Evolutionary conservation across 2,797 vertebrate genomes (phyloP), one percentile per base, ranked within the genome.

Genomic region (Periparus ater): DNA sequence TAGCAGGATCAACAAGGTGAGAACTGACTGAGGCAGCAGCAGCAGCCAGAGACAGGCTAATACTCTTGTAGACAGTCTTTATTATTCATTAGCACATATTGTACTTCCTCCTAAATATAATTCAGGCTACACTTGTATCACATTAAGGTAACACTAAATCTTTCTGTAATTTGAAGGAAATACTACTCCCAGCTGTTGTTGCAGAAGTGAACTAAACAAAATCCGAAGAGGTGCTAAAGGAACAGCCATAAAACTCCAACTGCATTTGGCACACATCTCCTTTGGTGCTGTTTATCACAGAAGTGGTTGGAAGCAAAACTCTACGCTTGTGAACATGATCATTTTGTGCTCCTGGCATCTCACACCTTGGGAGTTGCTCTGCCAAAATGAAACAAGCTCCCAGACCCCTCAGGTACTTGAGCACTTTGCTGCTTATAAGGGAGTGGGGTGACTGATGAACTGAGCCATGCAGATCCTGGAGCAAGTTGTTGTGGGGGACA

Each of bases 51-150:
- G 85, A 53, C 44, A 58, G 58, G 65, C 82, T 96, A 94, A 87
- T 95, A 80, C 20, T 55, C 78, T 84, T 85, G 44, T 66, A 93
- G 57, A 13, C 75, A 91, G 78, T 36, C 89, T 96, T 96, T 95
- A 93, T 96, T 97, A 95, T 96, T 96, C 95, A 96, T 95, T 96
- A 97, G 91, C 87, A 95, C 93, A 90, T 89, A 94, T 92, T 96
- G 97, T 95, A 79, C 87, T 91, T 96, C 89, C 82, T 88, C 63
- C 76, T 89, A 68, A 96, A 92, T 78, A 93, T 93, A 96, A 91
- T 94, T 96, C 88, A 93, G 67, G 53, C 94, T 96, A 61, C 75
- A 89, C 83, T 97, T 94, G 85, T 90, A 86, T 94, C 89, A 50
- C 91, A 92, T 96, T 95, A 95, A 92, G 92, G 88, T 71, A 96